These are phyloP conservation scores for Drosophila simulans DNA, from an alignment of 1,140 invertebrate genomes.

Conservation along the genomic window DNA sequence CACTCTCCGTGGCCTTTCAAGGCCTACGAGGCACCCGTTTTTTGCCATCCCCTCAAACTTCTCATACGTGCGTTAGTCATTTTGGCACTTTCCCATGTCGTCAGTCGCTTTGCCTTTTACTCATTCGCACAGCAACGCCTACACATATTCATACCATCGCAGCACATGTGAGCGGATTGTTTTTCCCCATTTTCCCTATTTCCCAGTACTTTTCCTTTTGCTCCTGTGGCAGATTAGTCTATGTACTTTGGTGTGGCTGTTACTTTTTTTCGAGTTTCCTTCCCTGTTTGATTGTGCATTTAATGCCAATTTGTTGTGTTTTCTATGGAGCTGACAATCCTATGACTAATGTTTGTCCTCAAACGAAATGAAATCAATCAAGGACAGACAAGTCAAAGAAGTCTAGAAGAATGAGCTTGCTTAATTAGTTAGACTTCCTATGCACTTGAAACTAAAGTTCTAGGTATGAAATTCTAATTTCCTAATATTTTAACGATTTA, in stretches of 20 bases:
- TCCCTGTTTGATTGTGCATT: constrained; percentile 70
- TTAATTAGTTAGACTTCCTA: constrained; percentile 28
- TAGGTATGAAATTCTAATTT: too few relatives aligned
- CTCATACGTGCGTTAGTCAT: constrained; percentile 70
- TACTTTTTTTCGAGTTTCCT: constrained; percentile 20
- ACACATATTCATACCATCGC: constrained; percentile 18
- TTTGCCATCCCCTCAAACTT: background rate
- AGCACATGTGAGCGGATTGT: constrained; percentile 9
- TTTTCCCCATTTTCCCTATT: constrained; percentile 9
- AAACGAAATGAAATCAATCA: constrained; percentile 61
- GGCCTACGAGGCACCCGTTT: constrained; percentile 18
- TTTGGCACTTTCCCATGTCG: constrained; percentile 79
- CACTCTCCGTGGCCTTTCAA: constrained; percentile 7
- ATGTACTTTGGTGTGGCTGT: constrained; percentile 23
- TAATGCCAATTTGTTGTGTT: constrained; percentile 67
- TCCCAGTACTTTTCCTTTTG: constrained; percentile 2
- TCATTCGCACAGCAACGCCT: constrained; percentile 64
- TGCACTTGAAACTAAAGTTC: too few relatives aligned
- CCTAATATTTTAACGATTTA: background rate
- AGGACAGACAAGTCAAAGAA: constrained; percentile 4
- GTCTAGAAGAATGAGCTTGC: constrained; percentile 3
- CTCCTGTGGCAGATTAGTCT: constrained; percentile 61
- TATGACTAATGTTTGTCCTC: constrained; percentile 58
- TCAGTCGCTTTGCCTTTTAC: constrained; percentile 52
- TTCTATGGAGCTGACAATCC: constrained; percentile 19